Percentiles rank a stretch among this genome's conserved stretches.
Conservation (phyloP, 1,140 invertebrate genomes). For the Hermetia illucens region DNA sequence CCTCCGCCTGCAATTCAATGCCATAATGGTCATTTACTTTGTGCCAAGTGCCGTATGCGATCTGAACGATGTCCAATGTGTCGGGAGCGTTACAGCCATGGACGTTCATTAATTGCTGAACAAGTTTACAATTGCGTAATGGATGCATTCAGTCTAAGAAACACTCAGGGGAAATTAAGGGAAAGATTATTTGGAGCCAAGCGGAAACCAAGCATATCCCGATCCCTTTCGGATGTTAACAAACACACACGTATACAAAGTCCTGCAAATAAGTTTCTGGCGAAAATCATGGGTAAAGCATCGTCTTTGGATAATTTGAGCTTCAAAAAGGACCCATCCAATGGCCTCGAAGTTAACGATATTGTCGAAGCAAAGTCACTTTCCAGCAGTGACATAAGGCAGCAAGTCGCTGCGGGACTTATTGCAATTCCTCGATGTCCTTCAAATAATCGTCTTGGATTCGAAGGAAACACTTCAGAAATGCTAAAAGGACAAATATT, state of each 20-base stretch:
- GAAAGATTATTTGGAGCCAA: slow-evolving; percentile 19
- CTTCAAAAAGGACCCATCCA: slow-evolving; percentile 2
- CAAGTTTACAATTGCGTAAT: slow-evolving; percentile 33
- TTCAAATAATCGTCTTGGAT: slow-evolving; percentile 4
- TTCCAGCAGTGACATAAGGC: no score
- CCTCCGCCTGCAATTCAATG: slow-evolving; percentile 47
- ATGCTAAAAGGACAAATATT: no score
- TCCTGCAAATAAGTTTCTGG: slow-evolving; percentile 31
- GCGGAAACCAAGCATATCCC: no score
- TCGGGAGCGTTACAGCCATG: slow-evolving; percentile 30
- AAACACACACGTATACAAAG: no score
- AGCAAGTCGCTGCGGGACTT: no score
- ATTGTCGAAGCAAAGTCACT: slow-evolving; percentile 7
- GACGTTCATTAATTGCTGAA: slow-evolving; percentile 21
- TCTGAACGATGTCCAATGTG: slow-evolving; percentile 46
- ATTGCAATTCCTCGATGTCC: not conserved
- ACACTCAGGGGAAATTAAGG: slow-evolving; percentile 16
- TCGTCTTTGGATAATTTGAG: slow-evolving; percentile 30
- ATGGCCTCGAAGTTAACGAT: slow-evolving; percentile 4
- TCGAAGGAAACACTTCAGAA: slow-evolving; percentile 2
- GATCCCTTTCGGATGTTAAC: no score
- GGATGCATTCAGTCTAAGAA: slow-evolving; percentile 32
- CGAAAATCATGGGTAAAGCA: slow-evolving; percentile 28
- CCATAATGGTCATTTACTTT: slow-evolving; percentile 49
- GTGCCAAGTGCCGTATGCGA: slow-evolving; percentile 40